Base-by-base conservation (phyloP, 1,140 invertebrate species). In the Aethina tumida region DNA sequence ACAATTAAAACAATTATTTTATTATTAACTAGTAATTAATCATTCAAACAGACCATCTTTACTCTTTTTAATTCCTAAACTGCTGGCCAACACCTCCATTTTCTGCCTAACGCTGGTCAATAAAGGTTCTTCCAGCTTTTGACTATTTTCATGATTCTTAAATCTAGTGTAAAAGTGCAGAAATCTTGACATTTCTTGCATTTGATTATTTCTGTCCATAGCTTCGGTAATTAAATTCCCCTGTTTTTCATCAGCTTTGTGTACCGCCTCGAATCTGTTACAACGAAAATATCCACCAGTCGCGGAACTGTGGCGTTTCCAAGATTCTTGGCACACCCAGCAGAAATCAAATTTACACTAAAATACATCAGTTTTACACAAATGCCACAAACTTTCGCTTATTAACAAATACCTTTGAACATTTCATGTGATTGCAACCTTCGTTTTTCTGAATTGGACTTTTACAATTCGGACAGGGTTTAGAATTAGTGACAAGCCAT, bases 381-480 rank as follows among this genome's bases (percentile, higher is more conserved):
- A 26, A 26, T 26, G 4, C n/a, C 24, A 2, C 24, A 36, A 15
- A 12, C 32, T 20, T 19, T n/a, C 24, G n/a, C 5, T 13, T 10
- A 26, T 26, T 13, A 10, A 26, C 1, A n/a, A 35, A 52, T 60
- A 78, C 77, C 66, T 81, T 81, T 12, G 73, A 77, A 59, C 81
- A 84, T 50, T 81, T 80, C 74, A 83, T 81, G 50, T 83, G 81
- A 58, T 84, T 84, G 56, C 81, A 84, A 0, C 81, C 81, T 60
- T 83, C 81, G 56, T 81, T 82, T 52, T 83, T 83, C 61, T 84
- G 79, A 44, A 84, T 83, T 5, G 79, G 79, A 41, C 74, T 75
- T 47, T 77, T 74, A 56, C 81, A 83, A 53, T 79, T 80, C 8
- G 75, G 75, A 60, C 80, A 84, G 6, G 77, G 74, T 58, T 83